phyloP scores from a whole-genome alignment of 2,113 vertebrate species.

The Recurvirostra avosetta region DNA sequence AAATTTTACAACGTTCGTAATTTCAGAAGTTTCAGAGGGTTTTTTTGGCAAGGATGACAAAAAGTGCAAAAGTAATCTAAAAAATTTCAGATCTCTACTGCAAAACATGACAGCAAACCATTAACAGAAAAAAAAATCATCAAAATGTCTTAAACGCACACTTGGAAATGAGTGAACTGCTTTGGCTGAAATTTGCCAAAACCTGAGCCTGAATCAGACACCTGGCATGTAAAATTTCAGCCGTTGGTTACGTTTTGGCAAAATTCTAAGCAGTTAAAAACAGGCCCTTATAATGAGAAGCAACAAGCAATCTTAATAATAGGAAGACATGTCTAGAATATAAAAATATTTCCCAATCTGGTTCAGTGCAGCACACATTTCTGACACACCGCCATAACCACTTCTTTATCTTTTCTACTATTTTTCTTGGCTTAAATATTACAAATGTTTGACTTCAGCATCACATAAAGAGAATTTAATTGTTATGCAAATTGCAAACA shows the following conservation, averaged over 20 bases:
- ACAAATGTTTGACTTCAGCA: slow-evolving; percentile 3
- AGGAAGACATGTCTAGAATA: background rate
- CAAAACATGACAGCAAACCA: background rate
- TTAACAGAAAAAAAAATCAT: background rate
- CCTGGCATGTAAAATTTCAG: background rate
- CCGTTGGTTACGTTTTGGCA: background rate
- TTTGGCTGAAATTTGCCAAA: background rate
- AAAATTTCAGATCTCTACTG: background rate
- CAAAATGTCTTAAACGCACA: background rate
- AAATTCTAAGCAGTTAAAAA: background rate
- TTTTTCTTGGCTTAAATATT: slow-evolving; percentile 45
- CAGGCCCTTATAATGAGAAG: background rate
- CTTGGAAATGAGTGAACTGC: background rate
- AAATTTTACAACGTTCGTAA: background rate
- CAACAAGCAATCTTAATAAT: background rate
- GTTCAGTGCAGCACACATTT: background rate
- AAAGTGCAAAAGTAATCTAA: background rate
- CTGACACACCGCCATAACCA: background rate
- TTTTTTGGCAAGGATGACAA: background rate
- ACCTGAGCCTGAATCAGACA: background rate
- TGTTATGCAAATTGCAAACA: slow-evolving; percentile 42
- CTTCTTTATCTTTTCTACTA: slow-evolving; percentile 26
- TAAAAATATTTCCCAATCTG: background rate
- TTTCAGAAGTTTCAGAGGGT: background rate
- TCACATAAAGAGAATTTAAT: slow-evolving; percentile 17